phyloP scores from a whole-genome alignment of 1,140 invertebrate species.

The Pissodes strobi region DNA sequence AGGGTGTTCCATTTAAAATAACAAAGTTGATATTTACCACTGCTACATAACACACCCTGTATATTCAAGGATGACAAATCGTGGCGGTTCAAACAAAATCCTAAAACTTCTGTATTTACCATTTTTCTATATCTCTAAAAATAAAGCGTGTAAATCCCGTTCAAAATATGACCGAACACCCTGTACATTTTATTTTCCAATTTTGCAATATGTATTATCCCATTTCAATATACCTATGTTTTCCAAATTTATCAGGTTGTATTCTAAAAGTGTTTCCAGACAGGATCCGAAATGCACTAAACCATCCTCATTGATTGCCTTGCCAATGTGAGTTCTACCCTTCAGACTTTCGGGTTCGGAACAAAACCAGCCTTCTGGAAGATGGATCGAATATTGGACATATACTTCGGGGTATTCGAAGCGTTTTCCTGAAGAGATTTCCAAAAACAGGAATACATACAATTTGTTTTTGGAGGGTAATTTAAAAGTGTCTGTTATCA shows the following conservation, averaged over 20 bases:
- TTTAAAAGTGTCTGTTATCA: conserved; percentile 31
- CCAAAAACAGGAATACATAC: conserved; percentile 45
- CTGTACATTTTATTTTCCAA: no score
- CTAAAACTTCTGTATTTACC: no score
- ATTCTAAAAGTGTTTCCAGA: conserved; percentile 45
- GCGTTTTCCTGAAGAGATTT: conserved; percentile 41
- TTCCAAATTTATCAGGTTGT: conserved; percentile 37
- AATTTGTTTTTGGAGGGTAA: conserved; percentile 45
- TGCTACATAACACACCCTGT: no score
- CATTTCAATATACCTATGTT: background rate
- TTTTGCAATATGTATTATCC: no score
- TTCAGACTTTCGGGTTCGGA: conserved; percentile 23
- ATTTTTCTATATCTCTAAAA: no score
- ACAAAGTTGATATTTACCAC: no score
- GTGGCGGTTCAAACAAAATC: no score
- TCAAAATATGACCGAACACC: no score
- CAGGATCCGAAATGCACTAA: conserved; percentile 42
- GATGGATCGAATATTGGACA: conserved; percentile 46
- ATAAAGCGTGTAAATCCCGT: no score
- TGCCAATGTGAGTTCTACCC: conserved; percentile 45
- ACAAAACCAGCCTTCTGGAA: conserved; percentile 44
- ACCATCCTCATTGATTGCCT: conserved; percentile 25
- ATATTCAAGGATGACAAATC: no score
- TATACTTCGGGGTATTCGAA: conserved; percentile 48
- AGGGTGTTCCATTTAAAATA: no score